These are phyloP conservation scores for Hypothenemus hampei DNA, from an alignment of 1,140 invertebrate species.

Conservation along the genomic window DNA sequence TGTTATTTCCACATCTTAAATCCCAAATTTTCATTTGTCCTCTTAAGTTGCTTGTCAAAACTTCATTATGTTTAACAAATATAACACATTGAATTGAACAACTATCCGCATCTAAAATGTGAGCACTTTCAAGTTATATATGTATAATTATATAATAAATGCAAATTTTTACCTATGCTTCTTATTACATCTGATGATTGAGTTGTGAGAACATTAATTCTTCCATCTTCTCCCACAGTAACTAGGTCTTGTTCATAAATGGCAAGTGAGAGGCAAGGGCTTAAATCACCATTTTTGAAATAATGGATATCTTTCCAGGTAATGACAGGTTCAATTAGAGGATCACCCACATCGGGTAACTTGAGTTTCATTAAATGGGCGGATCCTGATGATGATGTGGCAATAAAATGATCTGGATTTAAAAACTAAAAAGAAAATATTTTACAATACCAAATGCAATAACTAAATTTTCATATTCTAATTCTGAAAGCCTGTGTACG, in stretches of 20 bases:
- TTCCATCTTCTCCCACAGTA: conserved; percentile 79
- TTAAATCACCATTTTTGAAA: conserved; percentile 53
- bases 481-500: too few relatives aligned
- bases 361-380: conserved; percentile 58
- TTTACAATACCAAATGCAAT: conserved; percentile 31
- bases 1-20: conserved; percentile 56
- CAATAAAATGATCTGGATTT: conserved; percentile 57
- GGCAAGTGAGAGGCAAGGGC: conserved; percentile 63
- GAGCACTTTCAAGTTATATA: background rate
- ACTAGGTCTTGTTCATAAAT: conserved; percentile 66
- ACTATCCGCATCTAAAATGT: conserved; percentile 67
- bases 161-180: conserved; percentile 58
- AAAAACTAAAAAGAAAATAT: conserved; percentile 50
- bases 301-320: conserved; percentile 62
- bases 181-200: conserved; percentile 56
- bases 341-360: conserved; percentile 48
- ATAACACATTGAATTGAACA: conserved; percentile 71
- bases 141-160: background rate
- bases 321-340: conserved; percentile 47
- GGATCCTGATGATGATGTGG: conserved; percentile 60
- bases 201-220: conserved; percentile 63
- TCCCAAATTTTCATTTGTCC: conserved; percentile 88
- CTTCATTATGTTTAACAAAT: conserved; percentile 72
- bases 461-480: too few relatives aligned
- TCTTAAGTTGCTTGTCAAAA: conserved; percentile 76